phyloP scores from a whole-genome alignment of 2,113 vertebrate species.

The Arvicanthis niloticus region DNA sequence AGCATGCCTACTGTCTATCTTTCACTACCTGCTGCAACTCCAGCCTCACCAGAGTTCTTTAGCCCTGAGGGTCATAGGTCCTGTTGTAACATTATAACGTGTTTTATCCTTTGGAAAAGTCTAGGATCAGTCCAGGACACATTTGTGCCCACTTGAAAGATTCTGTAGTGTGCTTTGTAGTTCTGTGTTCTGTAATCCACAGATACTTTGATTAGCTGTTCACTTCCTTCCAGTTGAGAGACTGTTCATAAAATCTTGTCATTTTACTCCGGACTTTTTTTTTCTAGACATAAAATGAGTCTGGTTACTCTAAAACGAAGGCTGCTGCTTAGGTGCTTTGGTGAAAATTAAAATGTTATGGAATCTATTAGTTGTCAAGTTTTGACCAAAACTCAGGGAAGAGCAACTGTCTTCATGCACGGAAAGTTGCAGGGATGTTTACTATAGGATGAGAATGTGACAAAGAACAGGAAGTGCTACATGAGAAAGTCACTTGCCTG shows the following conservation, averaged over 20 bases:
- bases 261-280: conserved; percentile 34
- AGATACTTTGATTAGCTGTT: not conserved
- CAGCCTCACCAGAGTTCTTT: not conserved
- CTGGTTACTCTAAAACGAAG: not conserved
- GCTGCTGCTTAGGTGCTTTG: not conserved
- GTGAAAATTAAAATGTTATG: not conserved
- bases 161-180: not conserved
- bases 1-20: not conserved
- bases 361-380: not conserved
- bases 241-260: not conserved
- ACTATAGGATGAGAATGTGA: not conserved
- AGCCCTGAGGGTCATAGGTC: not conserved
- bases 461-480: not conserved
- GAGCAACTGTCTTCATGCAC: not conserved
- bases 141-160: not conserved
- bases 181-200: not conserved
- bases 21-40: not conserved
- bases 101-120: not conserved
- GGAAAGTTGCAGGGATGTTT: not conserved
- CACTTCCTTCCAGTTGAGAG: not conserved
- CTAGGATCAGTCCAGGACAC: not conserved
- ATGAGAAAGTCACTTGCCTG: not conserved
- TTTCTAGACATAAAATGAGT: not conserved
- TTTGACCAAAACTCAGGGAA: not conserved
- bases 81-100: not conserved